A percentile compares a stretch with the other conserved stretches of the same genome.
These are phyloP conservation scores for Psephotus haematonotus DNA, from an alignment of 2,113 vertebrate species.

Conservation along the genomic window DNA sequence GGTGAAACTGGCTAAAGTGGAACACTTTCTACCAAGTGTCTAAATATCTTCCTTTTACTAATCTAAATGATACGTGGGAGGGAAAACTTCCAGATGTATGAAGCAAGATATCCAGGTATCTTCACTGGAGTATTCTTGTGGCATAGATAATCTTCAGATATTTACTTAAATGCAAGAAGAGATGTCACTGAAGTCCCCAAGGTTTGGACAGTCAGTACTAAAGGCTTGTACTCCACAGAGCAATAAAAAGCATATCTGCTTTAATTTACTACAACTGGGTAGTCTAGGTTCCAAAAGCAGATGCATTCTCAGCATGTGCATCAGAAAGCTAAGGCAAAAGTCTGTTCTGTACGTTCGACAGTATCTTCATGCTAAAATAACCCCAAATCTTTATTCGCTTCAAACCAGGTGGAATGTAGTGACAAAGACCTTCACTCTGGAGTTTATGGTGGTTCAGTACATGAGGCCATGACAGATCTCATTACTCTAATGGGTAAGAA, in stretches of 20 bases:
- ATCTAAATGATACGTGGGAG: background rate
- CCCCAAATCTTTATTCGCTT: background rate
- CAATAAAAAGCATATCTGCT: background rate
- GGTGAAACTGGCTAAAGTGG: background rate
- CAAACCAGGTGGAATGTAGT: conserved; percentile 79
- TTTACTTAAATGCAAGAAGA: background rate
- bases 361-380: background rate
- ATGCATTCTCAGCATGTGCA: background rate
- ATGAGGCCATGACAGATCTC: conserved; percentile 96
- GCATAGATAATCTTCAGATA: background rate
- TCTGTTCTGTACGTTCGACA: background rate
- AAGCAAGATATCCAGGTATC: background rate
- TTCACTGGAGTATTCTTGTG: background rate
- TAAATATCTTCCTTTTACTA: background rate
- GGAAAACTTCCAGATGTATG: background rate
- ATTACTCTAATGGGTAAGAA: conserved; percentile 89
- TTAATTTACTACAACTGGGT: background rate
- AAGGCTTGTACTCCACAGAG: background rate
- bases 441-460: conserved; percentile 92
- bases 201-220: background rate
- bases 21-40: background rate
- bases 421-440: conserved; percentile 93
- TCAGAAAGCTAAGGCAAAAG: background rate
- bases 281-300: background rate
- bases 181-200: background rate